Conservation (phyloP, 1,140 invertebrate genomes). For the Glomeris maerens region DNA sequence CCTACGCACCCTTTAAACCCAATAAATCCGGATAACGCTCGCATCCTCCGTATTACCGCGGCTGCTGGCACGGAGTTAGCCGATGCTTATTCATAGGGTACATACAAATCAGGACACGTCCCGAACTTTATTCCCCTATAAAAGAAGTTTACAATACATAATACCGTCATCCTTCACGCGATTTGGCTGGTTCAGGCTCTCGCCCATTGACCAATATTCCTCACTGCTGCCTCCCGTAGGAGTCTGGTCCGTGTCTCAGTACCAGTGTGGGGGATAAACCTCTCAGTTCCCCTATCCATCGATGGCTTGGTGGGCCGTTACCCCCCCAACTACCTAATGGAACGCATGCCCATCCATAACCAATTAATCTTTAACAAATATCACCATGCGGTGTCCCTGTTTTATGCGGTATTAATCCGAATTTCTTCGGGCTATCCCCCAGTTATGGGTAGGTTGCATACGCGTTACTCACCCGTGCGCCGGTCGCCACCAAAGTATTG, state of each 20-base stretch:
- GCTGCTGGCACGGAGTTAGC: conserved; percentile 1
- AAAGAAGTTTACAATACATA: not conserved
- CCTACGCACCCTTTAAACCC: too few species aligned
- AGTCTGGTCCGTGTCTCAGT: conserved; percentile 39
- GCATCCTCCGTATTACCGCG: not conserved
- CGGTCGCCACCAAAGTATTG: conserved; percentile 17
- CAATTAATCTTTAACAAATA: conserved; percentile 12
- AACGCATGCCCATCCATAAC: conserved; percentile 22
- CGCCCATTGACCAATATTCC: conserved; percentile 28
- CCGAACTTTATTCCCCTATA: not conserved
- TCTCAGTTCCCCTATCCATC: conserved; percentile 35
- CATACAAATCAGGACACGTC: not conserved
- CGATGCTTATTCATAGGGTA: not conserved
- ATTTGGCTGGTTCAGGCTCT: not conserved
- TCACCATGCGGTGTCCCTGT: not conserved
- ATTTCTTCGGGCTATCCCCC: conserved; percentile 29
- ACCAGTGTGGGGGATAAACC: conserved; percentile 37
- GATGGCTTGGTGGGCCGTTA: conserved; percentile 36
- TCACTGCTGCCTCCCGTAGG: conserved; percentile 39
- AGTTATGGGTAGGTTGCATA: conserved; percentile 25
- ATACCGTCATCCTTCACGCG: not conserved
- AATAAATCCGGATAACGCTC: not conserved
- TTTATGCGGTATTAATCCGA: conserved; percentile 25
- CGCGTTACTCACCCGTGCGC: conserved; percentile 34
- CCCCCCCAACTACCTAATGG: conserved; percentile 35